These are phyloP conservation scores for Lacerta bilineata DNA, from an alignment of 2,797 vertebrate genomes.

Conservation along the genomic window DNA sequence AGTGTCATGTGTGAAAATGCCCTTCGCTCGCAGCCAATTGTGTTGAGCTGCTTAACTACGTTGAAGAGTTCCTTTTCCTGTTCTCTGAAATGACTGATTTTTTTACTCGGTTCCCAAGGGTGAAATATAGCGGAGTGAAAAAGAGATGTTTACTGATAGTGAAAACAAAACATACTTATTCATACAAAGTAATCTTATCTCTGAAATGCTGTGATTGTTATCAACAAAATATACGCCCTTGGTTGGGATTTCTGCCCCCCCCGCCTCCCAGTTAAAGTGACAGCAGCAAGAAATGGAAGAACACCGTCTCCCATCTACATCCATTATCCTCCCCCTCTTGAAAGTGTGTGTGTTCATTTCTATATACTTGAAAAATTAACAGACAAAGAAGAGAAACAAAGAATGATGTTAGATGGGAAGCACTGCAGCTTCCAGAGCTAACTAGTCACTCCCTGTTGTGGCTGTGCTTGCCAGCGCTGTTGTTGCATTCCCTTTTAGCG, in stretches of 20 bases:
- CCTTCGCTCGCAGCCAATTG: slow-evolving; percentile 51
- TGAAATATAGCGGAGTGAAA: slow-evolving; percentile 62
- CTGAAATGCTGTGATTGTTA: slow-evolving; percentile 53
- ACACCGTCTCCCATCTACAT: background rate
- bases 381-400: background rate
- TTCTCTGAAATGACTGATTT: slow-evolving; percentile 60
- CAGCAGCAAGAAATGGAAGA: background rate
- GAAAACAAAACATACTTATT: slow-evolving; percentile 76
- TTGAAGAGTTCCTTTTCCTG: slow-evolving; percentile 62
- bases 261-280: slow-evolving; percentile 38
- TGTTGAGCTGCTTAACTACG: slow-evolving; percentile 61
- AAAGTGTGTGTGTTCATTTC: slow-evolving; percentile 7
- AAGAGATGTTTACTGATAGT: slow-evolving; percentile 71
- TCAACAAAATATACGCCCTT: slow-evolving; percentile 54
- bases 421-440: slow-evolving; percentile 8
- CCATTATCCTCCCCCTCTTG: background rate
- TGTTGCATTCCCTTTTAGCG: slow-evolving; percentile 14
- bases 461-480: slow-evolving; percentile 28
- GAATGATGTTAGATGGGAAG: background rate
- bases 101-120: slow-evolving; percentile 57
- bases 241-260: slow-evolving; percentile 42
- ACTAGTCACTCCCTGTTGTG: background rate
- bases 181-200: slow-evolving; percentile 65
- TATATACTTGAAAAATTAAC: slow-evolving; percentile 50
- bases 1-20: slow-evolving; percentile 38